Conservation (phyloP, 2,113 vertebrate species). For the Xenopus laevis region DNA sequence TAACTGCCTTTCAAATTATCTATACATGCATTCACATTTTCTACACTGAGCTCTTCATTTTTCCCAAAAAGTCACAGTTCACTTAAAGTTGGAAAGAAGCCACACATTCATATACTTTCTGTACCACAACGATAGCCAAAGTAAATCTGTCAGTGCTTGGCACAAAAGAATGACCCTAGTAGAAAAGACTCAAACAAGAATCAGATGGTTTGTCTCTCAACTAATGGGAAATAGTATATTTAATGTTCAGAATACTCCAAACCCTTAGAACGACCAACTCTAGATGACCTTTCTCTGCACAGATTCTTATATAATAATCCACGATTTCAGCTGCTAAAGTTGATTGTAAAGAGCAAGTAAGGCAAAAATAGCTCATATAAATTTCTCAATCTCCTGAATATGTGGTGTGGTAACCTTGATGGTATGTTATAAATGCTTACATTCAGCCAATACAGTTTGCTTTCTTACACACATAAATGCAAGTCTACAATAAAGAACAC, state of each 20-base stretch:
- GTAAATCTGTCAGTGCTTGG: conserved; percentile 54
- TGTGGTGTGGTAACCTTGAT: no score
- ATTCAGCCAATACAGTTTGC: no score
- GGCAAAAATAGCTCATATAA: conserved; percentile 22
- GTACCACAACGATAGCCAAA: conserved; percentile 53
- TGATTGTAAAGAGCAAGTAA: not conserved
- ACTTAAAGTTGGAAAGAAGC: conserved; percentile 48
- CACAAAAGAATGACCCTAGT: conserved; percentile 51
- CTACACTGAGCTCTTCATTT: conserved; percentile 33
- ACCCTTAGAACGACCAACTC: conserved; percentile 38
- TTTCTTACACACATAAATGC: no score
- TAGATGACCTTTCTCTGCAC: conserved; percentile 40
- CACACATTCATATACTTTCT: conserved; percentile 51
- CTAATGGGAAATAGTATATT: conserved; percentile 46
- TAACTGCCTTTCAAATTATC: conserved; percentile 41
- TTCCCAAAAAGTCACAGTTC: conserved; percentile 47
- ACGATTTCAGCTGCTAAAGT: not conserved
- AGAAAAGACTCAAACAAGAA: conserved; percentile 49
- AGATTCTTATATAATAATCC: conserved; percentile 9
- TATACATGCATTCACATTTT: conserved; percentile 38
- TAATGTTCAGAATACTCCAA: conserved; percentile 38
- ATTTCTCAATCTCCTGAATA: not conserved
- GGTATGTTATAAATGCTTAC: no score
- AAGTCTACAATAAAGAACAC: no score
- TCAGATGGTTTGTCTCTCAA: conserved; percentile 53